phyloP scores from a whole-genome alignment of 2,797 vertebrate genomes.

The Galago senegalensis region DNA sequence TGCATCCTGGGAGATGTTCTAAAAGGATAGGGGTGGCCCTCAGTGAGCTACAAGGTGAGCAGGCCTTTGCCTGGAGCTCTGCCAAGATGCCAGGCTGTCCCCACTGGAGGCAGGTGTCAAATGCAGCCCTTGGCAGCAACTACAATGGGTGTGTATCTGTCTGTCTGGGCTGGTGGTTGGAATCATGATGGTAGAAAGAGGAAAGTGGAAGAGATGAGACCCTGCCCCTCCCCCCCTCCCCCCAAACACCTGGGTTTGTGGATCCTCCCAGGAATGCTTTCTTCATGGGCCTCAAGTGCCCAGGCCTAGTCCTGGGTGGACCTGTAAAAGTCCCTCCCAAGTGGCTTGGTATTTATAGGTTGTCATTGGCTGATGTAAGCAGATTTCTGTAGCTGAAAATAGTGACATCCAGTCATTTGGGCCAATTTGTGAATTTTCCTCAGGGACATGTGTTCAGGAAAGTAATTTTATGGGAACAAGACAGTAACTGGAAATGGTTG shows the following conservation, averaged over 20 bases:
- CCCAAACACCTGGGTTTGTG: not conserved
- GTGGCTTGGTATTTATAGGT: slow-evolving; percentile 64
- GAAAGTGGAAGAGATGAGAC: not conserved
- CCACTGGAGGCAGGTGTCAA: not conserved
- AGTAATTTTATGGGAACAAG: slow-evolving; percentile 70
- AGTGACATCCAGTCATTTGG: slow-evolving; percentile 68
- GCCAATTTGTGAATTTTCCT: slow-evolving; percentile 71
- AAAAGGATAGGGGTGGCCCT: not conserved
- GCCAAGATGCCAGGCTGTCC: not conserved
- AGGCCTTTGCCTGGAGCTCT: not conserved
- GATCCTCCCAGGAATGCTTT: not conserved
- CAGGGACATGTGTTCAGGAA: slow-evolving; percentile 53
- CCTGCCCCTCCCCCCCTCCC: not conserved
- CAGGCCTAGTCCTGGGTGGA: not conserved
- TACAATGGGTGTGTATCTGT: not conserved
- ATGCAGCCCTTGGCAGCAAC: not conserved
- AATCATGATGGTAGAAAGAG: not conserved
- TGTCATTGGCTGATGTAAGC: slow-evolving; percentile 53
- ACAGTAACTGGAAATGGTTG: slow-evolving; percentile 25
- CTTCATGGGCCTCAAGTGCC: not conserved
- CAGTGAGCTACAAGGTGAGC: not conserved
- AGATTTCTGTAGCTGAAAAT: slow-evolving; percentile 74
- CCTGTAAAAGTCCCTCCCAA: slow-evolving; percentile 34
- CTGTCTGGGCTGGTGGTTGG: not conserved
- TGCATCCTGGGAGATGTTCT: slow-evolving; percentile 6